Conservation (phyloP, 1,140 invertebrate genomes). For the Apis cerana region DNA sequence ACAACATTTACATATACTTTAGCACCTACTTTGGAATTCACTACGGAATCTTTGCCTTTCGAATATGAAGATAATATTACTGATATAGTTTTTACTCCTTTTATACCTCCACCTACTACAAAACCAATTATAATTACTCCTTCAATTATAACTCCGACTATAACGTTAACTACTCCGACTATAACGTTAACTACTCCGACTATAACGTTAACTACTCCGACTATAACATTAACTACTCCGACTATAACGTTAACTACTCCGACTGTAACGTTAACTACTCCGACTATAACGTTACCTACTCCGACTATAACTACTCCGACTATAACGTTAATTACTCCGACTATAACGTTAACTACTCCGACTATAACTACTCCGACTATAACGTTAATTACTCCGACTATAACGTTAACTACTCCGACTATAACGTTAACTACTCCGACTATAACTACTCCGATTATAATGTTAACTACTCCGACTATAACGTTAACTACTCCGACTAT, state of each 20-base stretch:
- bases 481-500: too few species aligned
- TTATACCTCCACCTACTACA: too few species aligned
- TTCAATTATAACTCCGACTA: neutral
- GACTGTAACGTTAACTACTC: too few species aligned
- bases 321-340: too few species aligned
- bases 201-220: neutral
- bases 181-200: neutral
- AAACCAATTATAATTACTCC: neutral
- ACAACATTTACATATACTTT: constrained; percentile 6
- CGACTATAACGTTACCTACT: neutral
- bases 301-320: neutral
- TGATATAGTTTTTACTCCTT: neutral
- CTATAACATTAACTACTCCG: neutral
- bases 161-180: neutral
- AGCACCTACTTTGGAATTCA: neutral
- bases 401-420: too few species aligned
- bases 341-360: neutral
- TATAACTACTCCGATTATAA: neutral
- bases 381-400: too few species aligned
- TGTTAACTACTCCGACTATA: too few species aligned
- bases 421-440: neutral
- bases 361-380: neutral
- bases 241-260: neutral
- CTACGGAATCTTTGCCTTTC: neutral
- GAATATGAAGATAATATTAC: constrained; percentile 8